Evolutionary conservation across 2,888 invertebrate species (phyloP).

Genomic region (Metallyticus violacea): DNA sequence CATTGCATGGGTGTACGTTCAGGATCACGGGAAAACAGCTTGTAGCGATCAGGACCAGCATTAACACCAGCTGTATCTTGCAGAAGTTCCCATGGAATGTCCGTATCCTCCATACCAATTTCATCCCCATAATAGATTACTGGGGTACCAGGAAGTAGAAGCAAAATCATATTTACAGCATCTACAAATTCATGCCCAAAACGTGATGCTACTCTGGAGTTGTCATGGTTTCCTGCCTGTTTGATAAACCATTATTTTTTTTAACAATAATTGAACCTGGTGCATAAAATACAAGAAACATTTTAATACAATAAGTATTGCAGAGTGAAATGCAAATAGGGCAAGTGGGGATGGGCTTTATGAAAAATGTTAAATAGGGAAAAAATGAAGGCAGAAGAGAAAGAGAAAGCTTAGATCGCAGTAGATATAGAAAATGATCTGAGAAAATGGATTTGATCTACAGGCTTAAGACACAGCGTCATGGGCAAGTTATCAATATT

Average conservation of each 20-base stretch:
- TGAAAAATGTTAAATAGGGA: too few relatives aligned
- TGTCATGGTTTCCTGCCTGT: constrained; percentile 77
- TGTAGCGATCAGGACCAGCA: constrained; percentile 58
- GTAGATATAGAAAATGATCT: too few relatives aligned
- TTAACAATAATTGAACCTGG: not conserved
- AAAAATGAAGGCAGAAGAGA: too few relatives aligned
- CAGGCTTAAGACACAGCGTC: too few relatives aligned
- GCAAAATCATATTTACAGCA: constrained; percentile 78
- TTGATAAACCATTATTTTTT: too few relatives aligned
- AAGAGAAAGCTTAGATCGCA: too few relatives aligned
- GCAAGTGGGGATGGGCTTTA: too few relatives aligned
- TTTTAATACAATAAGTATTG: too few relatives aligned
- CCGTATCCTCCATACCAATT: constrained; percentile 64
- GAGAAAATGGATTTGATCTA: too few relatives aligned
- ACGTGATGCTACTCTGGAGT: constrained; percentile 64
- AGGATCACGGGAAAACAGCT: constrained; percentile 63
- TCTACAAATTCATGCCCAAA: constrained; percentile 68
- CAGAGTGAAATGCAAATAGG: too few relatives aligned
- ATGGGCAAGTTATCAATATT: too few relatives aligned
- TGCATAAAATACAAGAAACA: too few relatives aligned
- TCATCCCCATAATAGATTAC: constrained; percentile 87
- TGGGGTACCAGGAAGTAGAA: constrained; percentile 81
- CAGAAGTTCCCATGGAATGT: constrained; percentile 51
- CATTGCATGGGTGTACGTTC: constrained; percentile 81
- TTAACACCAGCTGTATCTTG: constrained; percentile 58